Percentiles rank a stretch among this genome's conserved stretches.
Evolutionary conservation across 2,113 vertebrate species (phyloP).

Genomic region (Mormyrus lacerda): DNA sequence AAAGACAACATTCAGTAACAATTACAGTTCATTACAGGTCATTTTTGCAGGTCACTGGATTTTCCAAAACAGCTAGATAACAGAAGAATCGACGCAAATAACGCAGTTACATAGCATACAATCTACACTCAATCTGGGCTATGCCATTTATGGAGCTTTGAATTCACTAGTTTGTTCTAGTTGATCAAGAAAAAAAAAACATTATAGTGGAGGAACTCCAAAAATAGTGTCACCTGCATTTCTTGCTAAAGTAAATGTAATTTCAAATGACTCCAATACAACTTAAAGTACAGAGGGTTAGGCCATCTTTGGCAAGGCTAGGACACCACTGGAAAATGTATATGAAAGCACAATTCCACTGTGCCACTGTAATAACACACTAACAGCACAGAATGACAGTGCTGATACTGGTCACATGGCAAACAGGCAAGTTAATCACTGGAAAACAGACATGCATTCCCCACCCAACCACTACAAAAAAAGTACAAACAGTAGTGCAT

Average conservation of each 20-base stretch:
- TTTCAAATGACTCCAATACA: not conserved
- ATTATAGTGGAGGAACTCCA: not conserved
- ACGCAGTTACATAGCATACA: not conserved
- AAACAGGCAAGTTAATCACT: not conserved
- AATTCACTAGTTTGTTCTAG: not conserved
- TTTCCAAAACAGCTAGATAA: not conserved
- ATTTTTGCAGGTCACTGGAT: not conserved
- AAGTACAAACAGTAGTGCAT: not conserved
- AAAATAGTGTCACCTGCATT: not conserved
- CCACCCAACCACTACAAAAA: not conserved
- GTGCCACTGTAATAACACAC: not conserved
- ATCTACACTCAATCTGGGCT: not conserved
- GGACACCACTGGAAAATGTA: not conserved
- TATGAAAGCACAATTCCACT: not conserved
- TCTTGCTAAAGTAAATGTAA: not conserved
- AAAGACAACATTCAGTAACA: constrained; percentile 5
- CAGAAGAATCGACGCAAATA: not conserved
- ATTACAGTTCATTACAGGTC: not conserved
- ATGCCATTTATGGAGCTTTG: not conserved
- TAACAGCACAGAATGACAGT: not conserved
- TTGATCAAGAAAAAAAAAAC: not conserved
- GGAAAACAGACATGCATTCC: not conserved
- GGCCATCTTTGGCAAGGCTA: not conserved
- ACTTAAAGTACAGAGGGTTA: not conserved
- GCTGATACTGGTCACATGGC: not conserved